These are phyloP conservation scores for Athalia rosae DNA, from an alignment of 2,888 invertebrate species.

Conservation along the genomic window DNA sequence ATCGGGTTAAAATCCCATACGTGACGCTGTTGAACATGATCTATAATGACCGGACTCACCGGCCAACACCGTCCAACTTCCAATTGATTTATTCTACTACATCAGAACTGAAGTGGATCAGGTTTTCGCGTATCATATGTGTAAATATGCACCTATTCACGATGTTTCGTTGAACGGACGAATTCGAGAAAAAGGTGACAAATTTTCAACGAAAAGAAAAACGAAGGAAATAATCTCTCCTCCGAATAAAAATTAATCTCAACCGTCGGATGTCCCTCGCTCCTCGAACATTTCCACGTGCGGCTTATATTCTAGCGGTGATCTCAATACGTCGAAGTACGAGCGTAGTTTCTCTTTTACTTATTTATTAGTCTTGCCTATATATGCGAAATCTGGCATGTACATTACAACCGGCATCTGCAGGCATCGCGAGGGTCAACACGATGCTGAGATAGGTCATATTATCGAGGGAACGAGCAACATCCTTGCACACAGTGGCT, in stretches of 20 bases:
- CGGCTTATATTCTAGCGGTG: conserved; percentile 12
- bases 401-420: neutral
- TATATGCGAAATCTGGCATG: conserved; percentile 24
- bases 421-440: conserved; percentile 26
- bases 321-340: conserved; percentile 24
- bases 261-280: too few relatives aligned
- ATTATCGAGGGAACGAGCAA: conserved; percentile 35
- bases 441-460: conserved; percentile 28
- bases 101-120: too few relatives aligned
- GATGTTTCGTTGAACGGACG: too few relatives aligned
- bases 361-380: conserved; percentile 33
- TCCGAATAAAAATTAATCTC: too few relatives aligned
- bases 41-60: neutral
- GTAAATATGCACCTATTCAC: too few relatives aligned
- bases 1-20: conserved; percentile 49
- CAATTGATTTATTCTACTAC: neutral
- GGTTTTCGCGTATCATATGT: too few relatives aligned
- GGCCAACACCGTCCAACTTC: neutral
- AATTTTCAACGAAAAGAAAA: too few relatives aligned
- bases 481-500: conserved; percentile 13
- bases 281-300: neutral
- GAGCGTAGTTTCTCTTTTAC: conserved; percentile 26
- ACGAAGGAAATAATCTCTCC: too few relatives aligned
- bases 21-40: conserved; percentile 57
- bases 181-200: too few relatives aligned